Evolutionary conservation across 92 coral and sea anemone species (phyloP), one percentile per base, ranked within the genome.

Genomic region (Umimayanthus kanabou): DNA sequence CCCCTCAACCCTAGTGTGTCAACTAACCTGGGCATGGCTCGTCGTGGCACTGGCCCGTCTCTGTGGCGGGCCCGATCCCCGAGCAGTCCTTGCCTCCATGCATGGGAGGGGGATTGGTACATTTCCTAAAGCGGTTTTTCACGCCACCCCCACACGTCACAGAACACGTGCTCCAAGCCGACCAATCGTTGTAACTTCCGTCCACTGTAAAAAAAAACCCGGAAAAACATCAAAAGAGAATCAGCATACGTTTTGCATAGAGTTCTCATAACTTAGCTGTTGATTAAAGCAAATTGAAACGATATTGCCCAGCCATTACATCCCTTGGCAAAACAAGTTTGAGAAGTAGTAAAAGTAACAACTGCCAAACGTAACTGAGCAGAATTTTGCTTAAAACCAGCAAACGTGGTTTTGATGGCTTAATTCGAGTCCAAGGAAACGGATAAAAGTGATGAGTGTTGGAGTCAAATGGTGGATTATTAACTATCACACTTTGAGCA

Each of bases 81-180:
- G 96, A 88, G 89, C 99, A 96, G 92, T 95, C 98, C 69, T 92
- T 92, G 6, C 99, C 99, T 0, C 99, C 99, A 55, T 95, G 98
- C 95, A 95, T 95, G 28, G 99, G 94, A 47, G 85, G 74, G 15
- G 99, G 99, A 73, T 90, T 89, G 53, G 93, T 92, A 73, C 99
- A 96, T 75, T 93, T 93, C 81, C 99, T 88, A 82, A 92, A 92
- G 47, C 99, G 93, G 90, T 90, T 93, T 85, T 82, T 96, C 37
- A 93, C 96, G 29, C 99, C 99, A 43, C 98, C 98, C 15, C 99
- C 99, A 79, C 99, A 96, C 0, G 99, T 90, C 85, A 92, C 92
- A 2, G 99, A 96, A 78, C 99, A 96, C 82, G 96, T 91, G 84
- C 96, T 93, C 99, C 99, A 96, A 20, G 98, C 98, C 23, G 95